Base-by-base conservation (phyloP, 2,113 vertebrate species). In the Agelaius phoeniceus region DNA sequence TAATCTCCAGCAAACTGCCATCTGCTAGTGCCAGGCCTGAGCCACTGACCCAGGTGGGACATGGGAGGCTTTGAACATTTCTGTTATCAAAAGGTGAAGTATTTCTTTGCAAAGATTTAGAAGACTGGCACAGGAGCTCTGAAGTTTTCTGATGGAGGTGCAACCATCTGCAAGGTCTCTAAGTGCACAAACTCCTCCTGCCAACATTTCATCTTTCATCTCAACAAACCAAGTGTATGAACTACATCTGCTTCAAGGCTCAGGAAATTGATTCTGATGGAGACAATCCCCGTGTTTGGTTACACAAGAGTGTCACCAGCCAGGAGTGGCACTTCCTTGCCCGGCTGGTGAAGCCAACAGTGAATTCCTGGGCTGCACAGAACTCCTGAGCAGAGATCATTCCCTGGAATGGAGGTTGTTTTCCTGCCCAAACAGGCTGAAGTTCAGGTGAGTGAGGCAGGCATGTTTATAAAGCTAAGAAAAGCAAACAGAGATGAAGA, bases 1-100 rank as follows among this genome's bases (percentile, higher is more conserved):
- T 79, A 90, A 97, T 90, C 81, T 82, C 41, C 37, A 85, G 61
- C 76, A 89, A 68, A 65, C 20, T 84, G 92, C 89, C 94, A 96
- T 94, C 96, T 98, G 96, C 81, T 28, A 59, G 57, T 37, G 68
- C 84, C 84, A 65, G 4, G 2, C 24, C 93, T 63, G 58, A 90
- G 67, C 23, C 43, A 79, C 48, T 18, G 31, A 35, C 10, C 31
- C 19, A 18, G 73, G 20, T 13, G 44, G 44, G 81, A 89, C 21
- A 66, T 7, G 7, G 2, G 11, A 67, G 12, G 27, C 15, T 89
- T 41, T 27, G 4, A 41, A 44, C 31, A 74, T 23, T 67, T 43
- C 23, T 67, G 14, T 22, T 86, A 59, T 24, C 55, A 71, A 39
- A 39, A 77, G 13, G 11, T 1, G 24, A 52, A 14, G 6, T 20